Base-by-base conservation (phyloP, 2,888 invertebrate species). In the Caenorhabditis sulstoni region DNA sequence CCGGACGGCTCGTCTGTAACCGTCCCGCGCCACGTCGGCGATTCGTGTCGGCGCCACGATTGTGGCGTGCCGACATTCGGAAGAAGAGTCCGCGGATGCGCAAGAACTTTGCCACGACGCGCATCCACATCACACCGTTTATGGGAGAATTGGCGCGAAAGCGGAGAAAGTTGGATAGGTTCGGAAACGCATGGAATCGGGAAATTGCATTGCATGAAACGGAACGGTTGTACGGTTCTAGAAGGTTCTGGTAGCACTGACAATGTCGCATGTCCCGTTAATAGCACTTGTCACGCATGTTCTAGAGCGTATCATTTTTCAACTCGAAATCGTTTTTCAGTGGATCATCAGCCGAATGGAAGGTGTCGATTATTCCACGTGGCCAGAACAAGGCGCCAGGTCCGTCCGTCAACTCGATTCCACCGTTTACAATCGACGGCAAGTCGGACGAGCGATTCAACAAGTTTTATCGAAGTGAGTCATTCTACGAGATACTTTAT, bases 381-480 rank as follows among this genome's bases (percentile, higher is more conserved):
- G 78, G 79, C 5, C 67, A 62, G 20, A 59, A 45, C 12, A 61
- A 75, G 45, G 44, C 50, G 1, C 23, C 68, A 1, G 8, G 2
- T 35, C 29, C 29, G 29, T 29, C 29, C 3, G 61, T 74, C 2
- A 74, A 75, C 8, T 59, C 79, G 14, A 71, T 79, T 37, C 79
- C 79, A 1, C 47, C 68, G 8, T 64, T 79, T 4, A 61, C 57
- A 0, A 59, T 79, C 20, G 79, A 79, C 50, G 79, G 79, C 35
- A 75, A 79, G 50, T 64, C 79, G 0, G 79, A 75, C 53, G 74
- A 73, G 35, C 18, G 79, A 20, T 79, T 79, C 22, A 73, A 79
- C 20, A 79, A 79, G 55, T 79, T 79, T 52, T 79, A 68, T 59
- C 68, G 61, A 65, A 74, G 79, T 79, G 18, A 57, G 71, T 70